Conservation (phyloP, 2,113 vertebrate genomes). For the Gymnarchus niloticus region DNA sequence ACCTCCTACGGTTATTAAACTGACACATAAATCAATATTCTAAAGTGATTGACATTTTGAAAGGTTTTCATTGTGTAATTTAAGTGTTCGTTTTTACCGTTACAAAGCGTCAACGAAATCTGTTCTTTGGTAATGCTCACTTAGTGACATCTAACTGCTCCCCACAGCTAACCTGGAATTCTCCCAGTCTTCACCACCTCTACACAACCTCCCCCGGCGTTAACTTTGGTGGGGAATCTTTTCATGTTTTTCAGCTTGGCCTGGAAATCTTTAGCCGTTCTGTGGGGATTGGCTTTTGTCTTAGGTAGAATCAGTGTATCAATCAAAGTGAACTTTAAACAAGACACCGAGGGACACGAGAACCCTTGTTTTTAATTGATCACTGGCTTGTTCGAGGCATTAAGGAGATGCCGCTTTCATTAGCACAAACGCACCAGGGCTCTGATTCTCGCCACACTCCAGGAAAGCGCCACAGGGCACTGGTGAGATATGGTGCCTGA, state of each 20-base stretch:
- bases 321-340: constrained; percentile 63
- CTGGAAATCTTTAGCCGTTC: constrained; percentile 46
- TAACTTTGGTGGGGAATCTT: constrained; percentile 9
- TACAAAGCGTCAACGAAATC: background rate
- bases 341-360: constrained; percentile 60
- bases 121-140: background rate
- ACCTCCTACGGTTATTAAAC: background rate
- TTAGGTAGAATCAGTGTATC: constrained; percentile 55
- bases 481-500: constrained; percentile 30
- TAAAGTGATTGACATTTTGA: background rate
- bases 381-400: constrained; percentile 60
- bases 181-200: background rate
- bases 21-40: background rate
- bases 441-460: constrained; percentile 41
- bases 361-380: constrained; percentile 61
- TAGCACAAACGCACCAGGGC: constrained; percentile 49
- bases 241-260: constrained; percentile 45
- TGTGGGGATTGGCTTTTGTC: constrained; percentile 54
- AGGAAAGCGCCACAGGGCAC: constrained; percentile 48
- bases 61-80: background rate
- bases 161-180: background rate
- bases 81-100: background rate
- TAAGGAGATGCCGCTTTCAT: constrained; percentile 59
- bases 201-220: background rate
- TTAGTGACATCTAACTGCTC: background rate